Evolutionary conservation across 2,113 vertebrate species (phyloP).

Genomic region (Meleagris gallopavo): DNA sequence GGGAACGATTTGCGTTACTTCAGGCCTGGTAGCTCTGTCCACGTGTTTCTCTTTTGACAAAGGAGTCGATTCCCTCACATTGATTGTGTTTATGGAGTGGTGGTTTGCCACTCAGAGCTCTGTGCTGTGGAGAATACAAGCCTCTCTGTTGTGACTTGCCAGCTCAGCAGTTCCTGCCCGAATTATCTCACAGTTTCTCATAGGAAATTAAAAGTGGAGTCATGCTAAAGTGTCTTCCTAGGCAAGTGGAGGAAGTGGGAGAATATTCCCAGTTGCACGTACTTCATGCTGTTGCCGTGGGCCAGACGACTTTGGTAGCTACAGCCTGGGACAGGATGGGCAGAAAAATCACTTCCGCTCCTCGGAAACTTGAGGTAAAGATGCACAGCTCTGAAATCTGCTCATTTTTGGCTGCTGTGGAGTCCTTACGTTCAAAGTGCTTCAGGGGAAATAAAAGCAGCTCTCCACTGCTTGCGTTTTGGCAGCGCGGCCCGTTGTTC

Average conservation of each 20-base stretch:
- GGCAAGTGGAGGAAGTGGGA: constrained; percentile 63
- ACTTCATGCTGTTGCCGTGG: constrained; percentile 61
- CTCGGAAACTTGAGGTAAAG: constrained; percentile 72
- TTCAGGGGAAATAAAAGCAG: background rate
- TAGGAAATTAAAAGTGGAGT: background rate
- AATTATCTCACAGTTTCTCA: background rate
- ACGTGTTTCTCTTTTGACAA: background rate
- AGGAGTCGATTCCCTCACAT: background rate
- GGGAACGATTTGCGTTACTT: background rate
- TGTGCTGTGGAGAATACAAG: background rate
- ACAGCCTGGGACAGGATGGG: constrained; percentile 68
- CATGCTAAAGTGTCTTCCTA: background rate
- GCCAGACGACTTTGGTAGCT: constrained; percentile 75
- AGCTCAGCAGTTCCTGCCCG: background rate
- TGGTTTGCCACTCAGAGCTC: background rate
- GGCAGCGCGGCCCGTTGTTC: background rate
- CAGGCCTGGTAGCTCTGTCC: background rate
- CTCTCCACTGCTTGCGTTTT: background rate
- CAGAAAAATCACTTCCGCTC: constrained; percentile 66
- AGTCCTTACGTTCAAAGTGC: background rate
- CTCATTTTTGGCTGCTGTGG: background rate
- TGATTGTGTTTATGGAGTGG: background rate
- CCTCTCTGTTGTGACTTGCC: background rate
- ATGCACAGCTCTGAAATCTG: background rate
- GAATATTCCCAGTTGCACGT: constrained; percentile 69